Evolutionary conservation across 2,797 vertebrate species (phyloP).

Genomic region (Emydoidea blandingii): DNA sequence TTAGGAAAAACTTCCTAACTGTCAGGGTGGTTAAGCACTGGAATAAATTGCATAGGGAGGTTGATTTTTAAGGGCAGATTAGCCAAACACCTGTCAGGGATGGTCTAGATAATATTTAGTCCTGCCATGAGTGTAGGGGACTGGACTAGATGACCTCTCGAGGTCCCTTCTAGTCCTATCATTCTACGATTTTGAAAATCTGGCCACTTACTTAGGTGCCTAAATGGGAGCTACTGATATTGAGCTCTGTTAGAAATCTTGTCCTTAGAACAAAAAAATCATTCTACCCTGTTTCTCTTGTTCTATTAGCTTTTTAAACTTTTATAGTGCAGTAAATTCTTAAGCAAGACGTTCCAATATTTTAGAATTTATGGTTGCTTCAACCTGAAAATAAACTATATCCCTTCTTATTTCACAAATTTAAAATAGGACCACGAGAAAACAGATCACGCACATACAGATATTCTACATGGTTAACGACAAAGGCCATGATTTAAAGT

Average conservation of each 20-base stretch:
- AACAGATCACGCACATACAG: background rate
- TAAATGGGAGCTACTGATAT: background rate
- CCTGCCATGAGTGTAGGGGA: too few species aligned
- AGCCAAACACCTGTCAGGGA: too few species aligned
- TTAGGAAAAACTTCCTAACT: too few species aligned
- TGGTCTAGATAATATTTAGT: too few species aligned
- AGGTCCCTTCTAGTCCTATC: background rate
- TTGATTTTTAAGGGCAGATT: too few species aligned
- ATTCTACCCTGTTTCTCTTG: too few species aligned
- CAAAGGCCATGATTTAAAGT: background rate
- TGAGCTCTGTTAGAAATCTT: background rate
- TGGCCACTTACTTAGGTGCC: background rate
- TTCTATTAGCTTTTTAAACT: background rate
- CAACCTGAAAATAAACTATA: background rate
- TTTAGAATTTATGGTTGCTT: background rate
- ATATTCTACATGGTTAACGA: background rate
- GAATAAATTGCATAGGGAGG: too few species aligned
- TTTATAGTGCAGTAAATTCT: background rate
- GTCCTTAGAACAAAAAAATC: background rate
- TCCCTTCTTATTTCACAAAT: background rate
- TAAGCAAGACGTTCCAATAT: background rate
- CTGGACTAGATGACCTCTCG: too few species aligned
- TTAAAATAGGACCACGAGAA: background rate
- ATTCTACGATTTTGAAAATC: background rate
- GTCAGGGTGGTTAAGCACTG: too few species aligned